These are phyloP conservation scores for Megathymus violae DNA, from an alignment of 1,140 invertebrate genomes.

Conservation along the genomic window DNA sequence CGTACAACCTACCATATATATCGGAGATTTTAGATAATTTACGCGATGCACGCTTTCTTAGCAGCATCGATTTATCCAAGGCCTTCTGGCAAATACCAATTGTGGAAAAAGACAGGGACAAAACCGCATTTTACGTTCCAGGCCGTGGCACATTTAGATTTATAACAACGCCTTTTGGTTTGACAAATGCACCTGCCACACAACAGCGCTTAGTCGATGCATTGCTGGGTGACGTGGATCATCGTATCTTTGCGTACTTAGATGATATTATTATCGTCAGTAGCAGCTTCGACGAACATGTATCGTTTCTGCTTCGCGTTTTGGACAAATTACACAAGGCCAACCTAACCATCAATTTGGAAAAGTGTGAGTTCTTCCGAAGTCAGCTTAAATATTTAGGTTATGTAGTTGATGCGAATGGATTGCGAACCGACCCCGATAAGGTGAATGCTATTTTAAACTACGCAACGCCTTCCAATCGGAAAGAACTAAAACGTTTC, in stretches of 20 bases:
- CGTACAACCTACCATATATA: slow-evolving; percentile 39
- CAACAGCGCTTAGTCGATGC: slow-evolving; percentile 43
- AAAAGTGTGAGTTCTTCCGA: too few species aligned
- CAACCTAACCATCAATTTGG: slow-evolving; percentile 62
- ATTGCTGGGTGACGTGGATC: slow-evolving; percentile 42
- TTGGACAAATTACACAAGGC: slow-evolving; percentile 60
- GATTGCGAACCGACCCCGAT: too few species aligned
- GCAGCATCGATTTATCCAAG: slow-evolving; percentile 39
- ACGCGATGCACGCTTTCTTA: slow-evolving; percentile 29
- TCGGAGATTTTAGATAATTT: slow-evolving; percentile 44
- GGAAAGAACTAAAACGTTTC: too few species aligned
- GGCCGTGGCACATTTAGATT: slow-evolving; percentile 37
- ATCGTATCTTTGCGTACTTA: slow-evolving; percentile 58
- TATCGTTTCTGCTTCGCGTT: slow-evolving; percentile 61
- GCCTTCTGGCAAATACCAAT: slow-evolving; percentile 42
- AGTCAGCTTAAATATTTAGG: too few species aligned
- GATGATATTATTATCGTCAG: slow-evolving; percentile 81
- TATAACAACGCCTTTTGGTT: slow-evolving; percentile 40
- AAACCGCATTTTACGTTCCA: slow-evolving; percentile 45
- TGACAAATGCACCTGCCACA: slow-evolving; percentile 43
- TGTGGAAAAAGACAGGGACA: slow-evolving; percentile 13
- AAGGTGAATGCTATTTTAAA: too few species aligned
- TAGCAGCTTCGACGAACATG: slow-evolving; percentile 67
- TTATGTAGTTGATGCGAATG: too few species aligned
- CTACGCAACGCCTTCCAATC: too few species aligned